phyloP scores from a whole-genome alignment of 1,140 invertebrate genomes.

The Whitmania pigra region DNA sequence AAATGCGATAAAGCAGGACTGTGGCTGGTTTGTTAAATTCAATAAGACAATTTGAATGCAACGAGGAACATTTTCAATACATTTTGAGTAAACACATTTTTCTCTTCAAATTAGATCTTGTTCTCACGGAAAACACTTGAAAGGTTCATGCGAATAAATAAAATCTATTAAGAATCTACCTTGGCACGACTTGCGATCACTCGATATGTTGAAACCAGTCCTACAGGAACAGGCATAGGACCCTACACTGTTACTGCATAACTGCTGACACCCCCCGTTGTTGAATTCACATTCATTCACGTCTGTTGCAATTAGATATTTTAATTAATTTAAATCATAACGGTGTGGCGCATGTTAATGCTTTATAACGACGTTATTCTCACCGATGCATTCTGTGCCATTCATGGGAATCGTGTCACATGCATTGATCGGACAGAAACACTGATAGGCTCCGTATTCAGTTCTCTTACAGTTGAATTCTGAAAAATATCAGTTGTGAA shows the following conservation, averaged over 20 bases:
- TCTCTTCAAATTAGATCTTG: too few relatives aligned
- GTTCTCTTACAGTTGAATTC: constrained; percentile 13
- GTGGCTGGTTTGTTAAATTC: too few relatives aligned
- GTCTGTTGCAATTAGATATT: not conserved
- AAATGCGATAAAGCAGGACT: too few relatives aligned
- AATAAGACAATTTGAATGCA: too few relatives aligned
- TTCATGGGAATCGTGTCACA: constrained; percentile 20
- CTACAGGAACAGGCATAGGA: not conserved
- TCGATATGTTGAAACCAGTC: not conserved
- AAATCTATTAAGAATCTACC: not conserved
- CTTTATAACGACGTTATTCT: not conserved
- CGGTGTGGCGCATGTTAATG: not conserved
- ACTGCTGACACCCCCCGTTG: constrained; percentile 4
- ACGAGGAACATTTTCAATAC: too few relatives aligned
- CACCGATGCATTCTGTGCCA: constrained; percentile 21
- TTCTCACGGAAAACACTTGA: too few relatives aligned
- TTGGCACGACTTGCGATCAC: not conserved
- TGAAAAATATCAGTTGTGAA: not conserved
- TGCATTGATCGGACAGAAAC: constrained; percentile 20
- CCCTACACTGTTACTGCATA: constrained; percentile 11
- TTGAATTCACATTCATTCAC: constrained; percentile 10
- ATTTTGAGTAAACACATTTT: too few relatives aligned
- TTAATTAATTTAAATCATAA: not conserved
- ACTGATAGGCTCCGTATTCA: constrained; percentile 18
- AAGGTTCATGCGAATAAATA: too few relatives aligned